phyloP scores from a whole-genome alignment of 2,888 invertebrate genomes.

The Salpingus planirostris region DNA sequence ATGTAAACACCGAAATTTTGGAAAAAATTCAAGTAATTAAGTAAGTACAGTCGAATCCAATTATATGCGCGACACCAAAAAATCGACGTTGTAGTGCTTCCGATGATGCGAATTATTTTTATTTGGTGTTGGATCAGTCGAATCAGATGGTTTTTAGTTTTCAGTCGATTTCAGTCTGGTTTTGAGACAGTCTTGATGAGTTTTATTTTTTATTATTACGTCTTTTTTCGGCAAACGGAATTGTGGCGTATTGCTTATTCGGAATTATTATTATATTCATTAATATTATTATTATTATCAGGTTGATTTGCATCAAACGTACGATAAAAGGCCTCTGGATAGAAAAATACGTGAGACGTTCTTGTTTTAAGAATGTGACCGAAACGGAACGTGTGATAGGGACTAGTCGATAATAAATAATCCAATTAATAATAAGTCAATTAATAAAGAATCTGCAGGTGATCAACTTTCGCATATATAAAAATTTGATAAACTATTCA shows the following conservation, averaged over 20 bases:
- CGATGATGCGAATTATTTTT: constrained; percentile 5
- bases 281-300: constrained; percentile 6
- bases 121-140: constrained; percentile 32
- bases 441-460: constrained; percentile 9
- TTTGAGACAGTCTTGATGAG: constrained; percentile 37
- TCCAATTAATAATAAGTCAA: too few species aligned
- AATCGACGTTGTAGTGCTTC: constrained; percentile 12
- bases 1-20: constrained; percentile 10
- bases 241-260: constrained; percentile 31
- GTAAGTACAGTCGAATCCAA: constrained; percentile 1
- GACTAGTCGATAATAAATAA: too few species aligned
- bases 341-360: too few species aligned
- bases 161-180: constrained; percentile 40
- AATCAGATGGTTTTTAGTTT: constrained; percentile 22
- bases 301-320: constrained; percentile 5
- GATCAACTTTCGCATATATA: constrained; percentile 6
- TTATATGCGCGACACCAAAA: constrained; percentile 15
- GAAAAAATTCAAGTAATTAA: constrained; percentile 1
- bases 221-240: constrained; percentile 17
- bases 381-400: too few species aligned
- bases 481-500: constrained; percentile 20
- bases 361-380: too few species aligned
- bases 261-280: constrained; percentile 11
- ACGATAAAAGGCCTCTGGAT: constrained; percentile 20
- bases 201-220: too few species aligned